These are phyloP conservation scores for Ormyrus pomaceus DNA, from an alignment of 2,888 invertebrate species.

Conservation along the genomic window DNA sequence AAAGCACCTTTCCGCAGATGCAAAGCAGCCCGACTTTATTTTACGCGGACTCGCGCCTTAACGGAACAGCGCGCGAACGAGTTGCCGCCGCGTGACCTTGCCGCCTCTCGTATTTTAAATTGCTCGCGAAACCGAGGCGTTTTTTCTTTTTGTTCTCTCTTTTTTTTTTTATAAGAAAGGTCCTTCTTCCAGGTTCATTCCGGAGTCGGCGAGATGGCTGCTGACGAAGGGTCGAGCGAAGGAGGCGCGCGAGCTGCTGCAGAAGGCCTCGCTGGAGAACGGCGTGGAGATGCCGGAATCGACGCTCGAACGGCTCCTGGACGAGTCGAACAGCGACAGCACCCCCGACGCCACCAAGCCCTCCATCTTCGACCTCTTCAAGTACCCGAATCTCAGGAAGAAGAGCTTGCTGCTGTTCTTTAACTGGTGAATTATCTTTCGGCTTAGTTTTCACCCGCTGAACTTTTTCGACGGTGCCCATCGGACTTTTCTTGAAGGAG, in stretches of 20 bases:
- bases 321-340: slow-evolving; percentile 72
- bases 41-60: no score
- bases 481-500: background rate
- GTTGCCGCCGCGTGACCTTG: background rate
- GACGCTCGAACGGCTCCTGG: slow-evolving; percentile 77
- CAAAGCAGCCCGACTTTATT: no score
- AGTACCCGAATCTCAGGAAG: slow-evolving; percentile 81
- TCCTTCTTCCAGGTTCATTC: slow-evolving; percentile 78
- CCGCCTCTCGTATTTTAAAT: background rate
- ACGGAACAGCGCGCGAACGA: background rate
- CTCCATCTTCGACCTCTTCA: slow-evolving; percentile 80
- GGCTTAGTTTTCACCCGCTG: background rate
- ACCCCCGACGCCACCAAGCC: slow-evolving; percentile 73
- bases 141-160: no score
- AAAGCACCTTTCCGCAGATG: no score
- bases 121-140: background rate
- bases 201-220: slow-evolving; percentile 86
- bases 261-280: slow-evolving; percentile 82
- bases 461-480: background rate
- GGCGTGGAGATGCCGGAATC: slow-evolving; percentile 79
- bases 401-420: slow-evolving; percentile 84
- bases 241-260: slow-evolving; percentile 80
- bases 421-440: slow-evolving; percentile 79
- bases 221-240: slow-evolving; percentile 80
- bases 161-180: no score